Evolutionary conservation across 2,888 invertebrate genomes (phyloP), one percentile per base, ranked within the genome.

Genomic region (Formica aserva): DNA sequence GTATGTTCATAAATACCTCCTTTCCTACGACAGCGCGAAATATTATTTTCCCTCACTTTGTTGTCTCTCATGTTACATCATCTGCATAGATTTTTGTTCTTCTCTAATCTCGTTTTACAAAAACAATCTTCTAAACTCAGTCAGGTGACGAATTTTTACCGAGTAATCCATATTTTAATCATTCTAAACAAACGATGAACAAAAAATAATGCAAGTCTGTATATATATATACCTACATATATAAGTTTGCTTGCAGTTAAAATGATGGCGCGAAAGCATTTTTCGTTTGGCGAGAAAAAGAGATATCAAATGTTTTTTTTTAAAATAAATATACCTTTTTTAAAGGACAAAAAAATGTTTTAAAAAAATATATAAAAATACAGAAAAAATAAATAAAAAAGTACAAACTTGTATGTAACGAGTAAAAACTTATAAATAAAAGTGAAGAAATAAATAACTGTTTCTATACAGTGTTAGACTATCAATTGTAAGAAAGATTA

Each of bases 41-140:
- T 65, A 72, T 57, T 55, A 45, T 38, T 26, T 5, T 72, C 6
- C 18, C 69, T 45, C 65, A 22, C 71, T 69, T 57, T 55, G 63
- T 69, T 62, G 72, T 38, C 66, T 22, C 29, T 41, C 45, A 65
- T 65, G 57, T 83, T 66, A 78, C 57, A 75, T 85, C 71, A 81
- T 62, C 77, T n/a, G 45, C 71, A 18, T 57, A 48, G 57, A 71
- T 65, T 83, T 80, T 87, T 63, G 65, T 78, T 57, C 0, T n/a
- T 52, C 8, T 67, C 57, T 45, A 84, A 83, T 83, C 76, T 76
- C 69, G 63, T 69, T 87, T 65, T 60, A n/a, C n/a, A n/a, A 67
- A 78, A 80, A 45, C 15, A 77, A 84, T 65, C 82, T 82, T 60
- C 78, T 77, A 84, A 89, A 82, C 83, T 83, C 80, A 76, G 84